phyloP scores from a whole-genome alignment of 1,140 invertebrate genomes.

The Calliphora vicina region DNA sequence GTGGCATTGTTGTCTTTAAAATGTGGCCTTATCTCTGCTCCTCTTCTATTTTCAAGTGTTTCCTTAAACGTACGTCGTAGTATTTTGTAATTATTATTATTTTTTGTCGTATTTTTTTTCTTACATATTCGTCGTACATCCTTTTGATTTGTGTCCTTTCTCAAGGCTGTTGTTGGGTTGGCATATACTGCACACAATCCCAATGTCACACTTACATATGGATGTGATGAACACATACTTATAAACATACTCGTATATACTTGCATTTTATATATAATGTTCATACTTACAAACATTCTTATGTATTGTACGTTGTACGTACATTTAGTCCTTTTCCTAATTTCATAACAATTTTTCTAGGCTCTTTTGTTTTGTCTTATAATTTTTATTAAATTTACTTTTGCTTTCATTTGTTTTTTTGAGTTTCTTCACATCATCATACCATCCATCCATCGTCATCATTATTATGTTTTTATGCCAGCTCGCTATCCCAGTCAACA shows the following conservation, averaged over 20 bases:
- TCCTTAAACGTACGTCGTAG: neutral
- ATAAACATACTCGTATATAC: neutral
- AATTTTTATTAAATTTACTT: neutral
- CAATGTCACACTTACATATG: neutral
- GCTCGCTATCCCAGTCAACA: no score
- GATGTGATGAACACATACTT: neutral
- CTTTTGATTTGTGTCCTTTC: neutral
- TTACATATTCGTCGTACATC: neutral
- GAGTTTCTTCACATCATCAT: neutral
- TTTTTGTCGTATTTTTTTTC: neutral
- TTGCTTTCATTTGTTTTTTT: slow-evolving; percentile 1
- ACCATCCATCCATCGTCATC: neutral
- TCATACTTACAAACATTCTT: no score
- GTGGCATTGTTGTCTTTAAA: no score
- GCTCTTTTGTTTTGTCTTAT: neutral
- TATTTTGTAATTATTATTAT: neutral
- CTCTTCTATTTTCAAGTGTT: no score
- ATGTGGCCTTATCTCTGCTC: no score
- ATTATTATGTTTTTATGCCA: neutral
- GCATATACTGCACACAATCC: neutral
- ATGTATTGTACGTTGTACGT: no score
- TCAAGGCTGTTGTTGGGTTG: neutral
- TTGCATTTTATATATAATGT: no score
- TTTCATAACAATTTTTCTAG: neutral
- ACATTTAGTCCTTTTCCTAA: neutral